Evolutionary conservation across 2,888 invertebrate species (phyloP), one percentile per base, ranked within the genome.

Genomic region (Tenthredo distinguenda): DNA sequence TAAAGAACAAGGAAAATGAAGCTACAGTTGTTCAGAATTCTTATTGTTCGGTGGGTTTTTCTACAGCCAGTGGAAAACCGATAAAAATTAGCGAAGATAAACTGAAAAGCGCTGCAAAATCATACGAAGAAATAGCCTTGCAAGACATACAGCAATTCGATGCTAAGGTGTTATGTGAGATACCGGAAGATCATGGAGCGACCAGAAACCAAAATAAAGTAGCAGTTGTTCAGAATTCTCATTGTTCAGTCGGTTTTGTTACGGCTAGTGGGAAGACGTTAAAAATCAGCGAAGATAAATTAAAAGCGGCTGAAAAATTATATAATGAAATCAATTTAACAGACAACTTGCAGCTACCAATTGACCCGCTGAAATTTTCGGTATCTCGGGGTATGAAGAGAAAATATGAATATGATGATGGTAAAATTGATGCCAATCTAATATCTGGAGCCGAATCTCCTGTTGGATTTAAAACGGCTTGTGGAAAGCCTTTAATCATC

Each of bases 381-480:
- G 10, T 40, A n/a, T 18, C 77, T 50, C 77, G 77, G 9, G 77
- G 77, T 34, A 4, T 77, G 1, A 77, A 77, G 26, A 55, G 77
- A 77, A 37, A 21, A 47, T n/a, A 43, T 18, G 76, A 76, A 47
- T 76, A 4, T 76, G 7, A 71, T n/a, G 34, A 71, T 37, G 34
- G 37, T 71, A 5, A 71, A 71, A 37, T 15, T 26, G 21, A 21
- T 43, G 5, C 43, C 74, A 40, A 47, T 26, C n/a, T 1, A 72
- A 74, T 43, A 26, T 26, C 21, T 74, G 40, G 0, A 9, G 15
- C 21, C 4, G 26, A 37, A 21, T 15, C 55, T 37, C n/a, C 62
- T 47, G 40, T 72, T 34, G 88, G 89, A 55, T 90, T 90, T 85
- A 79, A 87, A 62, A 90, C 89, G 9, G 89, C 88, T 21, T 83